These are phyloP conservation scores for Drosophila hamatofila DNA, from an alignment of 2,888 invertebrate species.

Conservation along the genomic window DNA sequence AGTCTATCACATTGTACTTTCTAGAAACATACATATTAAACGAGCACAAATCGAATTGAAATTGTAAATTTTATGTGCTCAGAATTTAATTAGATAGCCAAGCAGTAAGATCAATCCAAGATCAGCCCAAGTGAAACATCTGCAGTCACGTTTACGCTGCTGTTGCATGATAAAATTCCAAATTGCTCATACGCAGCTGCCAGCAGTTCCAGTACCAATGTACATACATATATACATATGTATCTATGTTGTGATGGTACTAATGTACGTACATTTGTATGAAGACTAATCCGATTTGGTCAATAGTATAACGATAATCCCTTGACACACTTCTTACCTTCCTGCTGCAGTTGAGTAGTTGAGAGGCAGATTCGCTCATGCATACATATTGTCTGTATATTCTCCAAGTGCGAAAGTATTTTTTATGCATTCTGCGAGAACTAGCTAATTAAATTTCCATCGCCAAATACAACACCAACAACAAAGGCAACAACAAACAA, in stretches of 20 bases:
- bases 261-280: not conserved
- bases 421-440: conserved; percentile 12
- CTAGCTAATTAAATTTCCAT: conserved; percentile 47
- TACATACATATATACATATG: not conserved
- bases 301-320: conserved; percentile 47
- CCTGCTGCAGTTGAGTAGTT: not conserved
- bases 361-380: not conserved
- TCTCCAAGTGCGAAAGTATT: conserved; percentile 15
- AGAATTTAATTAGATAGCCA: conserved; percentile 59
- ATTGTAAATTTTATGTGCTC: conserved; percentile 35
- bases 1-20: conserved; percentile 56
- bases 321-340: conserved; percentile 61
- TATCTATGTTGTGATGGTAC: not conserved
- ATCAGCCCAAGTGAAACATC: not conserved
- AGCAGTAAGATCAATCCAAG: conserved; percentile 47
- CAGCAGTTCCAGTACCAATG: not conserved
- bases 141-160: not conserved
- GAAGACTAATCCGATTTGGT: conserved; percentile 50
- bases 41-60: conserved; percentile 38
- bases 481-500: conserved; percentile 13
- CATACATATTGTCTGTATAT: not conserved
- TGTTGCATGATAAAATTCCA: not conserved
- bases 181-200: conserved; percentile 62
- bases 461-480: conserved; percentile 15
- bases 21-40: conserved; percentile 69